Evolutionary conservation across 2,113 vertebrate species (phyloP).

Genomic region (Ceyx margarethae): DNA sequence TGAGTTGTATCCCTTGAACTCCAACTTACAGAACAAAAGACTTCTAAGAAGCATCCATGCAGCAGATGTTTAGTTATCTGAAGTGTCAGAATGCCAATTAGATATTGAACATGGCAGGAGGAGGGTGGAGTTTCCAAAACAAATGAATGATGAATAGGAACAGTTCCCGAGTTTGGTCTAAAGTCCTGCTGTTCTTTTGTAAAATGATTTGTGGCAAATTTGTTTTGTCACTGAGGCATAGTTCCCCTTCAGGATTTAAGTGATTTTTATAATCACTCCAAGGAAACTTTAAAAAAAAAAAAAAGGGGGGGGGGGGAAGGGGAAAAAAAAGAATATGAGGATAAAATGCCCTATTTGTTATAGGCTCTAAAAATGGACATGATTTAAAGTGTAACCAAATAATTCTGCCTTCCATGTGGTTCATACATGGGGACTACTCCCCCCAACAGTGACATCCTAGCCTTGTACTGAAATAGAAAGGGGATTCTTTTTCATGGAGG

Average conservation of each 20-base stretch:
- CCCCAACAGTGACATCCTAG: slow-evolving; percentile 10
- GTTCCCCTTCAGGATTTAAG: slow-evolving; percentile 74
- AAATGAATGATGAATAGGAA: slow-evolving; percentile 85
- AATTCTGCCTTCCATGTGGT: not conserved
- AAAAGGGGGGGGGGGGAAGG: not conserved
- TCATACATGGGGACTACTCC: not conserved
- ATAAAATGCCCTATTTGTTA: slow-evolving; percentile 32
- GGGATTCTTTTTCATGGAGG: not conserved
- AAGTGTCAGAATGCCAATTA: slow-evolving; percentile 92
- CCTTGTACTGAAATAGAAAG: not conserved
- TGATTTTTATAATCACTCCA: slow-evolving; percentile 73
- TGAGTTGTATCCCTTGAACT: slow-evolving; percentile 73
- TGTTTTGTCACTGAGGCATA: slow-evolving; percentile 96
- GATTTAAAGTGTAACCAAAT: slow-evolving; percentile 53
- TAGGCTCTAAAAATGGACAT: slow-evolving; percentile 20
- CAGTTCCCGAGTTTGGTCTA: slow-evolving; percentile 81
- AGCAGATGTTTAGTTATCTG: slow-evolving; percentile 90
- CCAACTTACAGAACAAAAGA: slow-evolving; percentile 76
- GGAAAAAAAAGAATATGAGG: not conserved
- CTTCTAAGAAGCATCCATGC: slow-evolving; percentile 79
- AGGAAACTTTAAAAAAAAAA: slow-evolving; percentile 29
- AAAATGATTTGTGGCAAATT: slow-evolving; percentile 99
- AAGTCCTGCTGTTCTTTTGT: slow-evolving; percentile 94
- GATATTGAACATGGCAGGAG: slow-evolving; percentile 85
- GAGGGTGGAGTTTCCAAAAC: slow-evolving; percentile 81